phyloP scores from a whole-genome alignment of 2,888 invertebrate genomes.

The Ceriagrion tenellum region DNA sequence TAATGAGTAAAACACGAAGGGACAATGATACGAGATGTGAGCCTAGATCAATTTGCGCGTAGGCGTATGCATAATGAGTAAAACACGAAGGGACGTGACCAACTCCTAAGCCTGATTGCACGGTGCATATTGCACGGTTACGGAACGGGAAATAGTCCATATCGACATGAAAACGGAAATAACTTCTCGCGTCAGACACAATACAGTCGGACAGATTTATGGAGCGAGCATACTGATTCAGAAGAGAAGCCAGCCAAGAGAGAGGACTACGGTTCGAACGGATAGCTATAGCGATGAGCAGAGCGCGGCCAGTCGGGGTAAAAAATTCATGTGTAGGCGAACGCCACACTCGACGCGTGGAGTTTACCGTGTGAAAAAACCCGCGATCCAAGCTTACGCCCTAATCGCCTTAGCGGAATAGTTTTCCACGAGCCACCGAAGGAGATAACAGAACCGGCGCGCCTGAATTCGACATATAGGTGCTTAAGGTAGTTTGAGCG shows the following conservation, averaged over 20 bases:
- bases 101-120: neutral
- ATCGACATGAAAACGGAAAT: neutral
- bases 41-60: neutral
- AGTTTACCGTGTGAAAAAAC: neutral
- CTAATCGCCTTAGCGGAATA: conserved; percentile 24
- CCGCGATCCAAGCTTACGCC: neutral
- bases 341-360: neutral
- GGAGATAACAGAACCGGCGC: neutral
- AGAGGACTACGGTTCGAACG: neutral
- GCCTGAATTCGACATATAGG: too few relatives aligned
- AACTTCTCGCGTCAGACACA: neutral
- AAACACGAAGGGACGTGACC: neutral
- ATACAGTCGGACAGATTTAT: neutral
- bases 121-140: neutral
- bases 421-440: neutral
- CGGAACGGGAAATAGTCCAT: neutral
- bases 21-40: too few relatives aligned
- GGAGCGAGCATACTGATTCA: neutral
- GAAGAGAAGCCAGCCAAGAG: conserved; percentile 4
- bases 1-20: neutral
- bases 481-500: too few relatives aligned
- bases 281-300: neutral
- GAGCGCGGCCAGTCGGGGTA: neutral
- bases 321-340: conserved; percentile 3
- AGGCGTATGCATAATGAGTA: neutral